These are phyloP conservation scores for Abrostola triplasia DNA, from an alignment of 2,888 invertebrate genomes.

Conservation along the genomic window DNA sequence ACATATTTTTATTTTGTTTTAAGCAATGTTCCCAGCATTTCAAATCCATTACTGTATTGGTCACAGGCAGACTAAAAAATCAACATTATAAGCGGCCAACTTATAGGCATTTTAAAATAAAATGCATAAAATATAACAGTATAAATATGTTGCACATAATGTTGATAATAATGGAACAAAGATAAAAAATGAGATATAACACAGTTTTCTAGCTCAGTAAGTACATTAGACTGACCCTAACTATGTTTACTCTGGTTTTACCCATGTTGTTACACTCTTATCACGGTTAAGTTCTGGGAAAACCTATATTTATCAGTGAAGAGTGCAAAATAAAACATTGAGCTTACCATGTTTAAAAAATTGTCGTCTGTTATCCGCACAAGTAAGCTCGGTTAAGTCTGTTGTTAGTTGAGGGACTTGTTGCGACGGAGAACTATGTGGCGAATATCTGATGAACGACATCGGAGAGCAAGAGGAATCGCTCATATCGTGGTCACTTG, in stretches of 20 bases:
- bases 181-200: background rate
- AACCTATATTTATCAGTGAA: conserved; percentile 19
- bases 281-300: conserved; percentile 1
- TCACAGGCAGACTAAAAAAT: no score
- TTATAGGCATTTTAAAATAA: no score
- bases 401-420: conserved; percentile 76
- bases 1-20: no score
- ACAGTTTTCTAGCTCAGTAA: background rate
- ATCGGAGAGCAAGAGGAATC: conserved; percentile 74
- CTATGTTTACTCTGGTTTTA: background rate
- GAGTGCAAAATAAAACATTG: conserved; percentile 6
- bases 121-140: no score
- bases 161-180: no score
- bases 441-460: conserved; percentile 68
- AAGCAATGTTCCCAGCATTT: no score
- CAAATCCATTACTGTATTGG: no score
- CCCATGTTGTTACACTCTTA: background rate
- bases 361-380: conserved; percentile 60
- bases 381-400: conserved; percentile 71
- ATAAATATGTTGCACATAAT: no score
- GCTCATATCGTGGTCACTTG: conserved; percentile 77
- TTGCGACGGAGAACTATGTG: conserved; percentile 78
- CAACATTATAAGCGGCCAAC: no score
- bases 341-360: conserved; percentile 56
- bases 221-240: no score